Base-by-base conservation (phyloP, 2,888 invertebrate genomes). In the Drosophila maculinotata region DNA sequence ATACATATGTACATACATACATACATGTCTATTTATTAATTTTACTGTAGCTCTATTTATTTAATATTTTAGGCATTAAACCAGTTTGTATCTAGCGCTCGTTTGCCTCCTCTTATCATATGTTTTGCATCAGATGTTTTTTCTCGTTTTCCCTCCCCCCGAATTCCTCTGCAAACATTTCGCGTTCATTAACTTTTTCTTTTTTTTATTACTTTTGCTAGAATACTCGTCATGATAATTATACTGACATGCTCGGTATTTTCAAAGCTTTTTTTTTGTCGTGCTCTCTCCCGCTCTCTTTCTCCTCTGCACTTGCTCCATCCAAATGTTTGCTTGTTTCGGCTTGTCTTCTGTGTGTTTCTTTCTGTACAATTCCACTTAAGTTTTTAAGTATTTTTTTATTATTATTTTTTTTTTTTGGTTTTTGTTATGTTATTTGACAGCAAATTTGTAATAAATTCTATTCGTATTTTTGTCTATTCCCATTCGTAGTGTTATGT, bases 391-490 rank as follows among this genome's bases (percentile, higher is more conserved):
- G 59, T 38, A 47, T 67, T 49, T 31, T 35, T 54, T 44, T 49
- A n/a, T n/a, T n/a, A n/a, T n/a, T n/a, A n/a, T n/a, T n/a, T n/a
- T 58, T 54, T 69, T 15, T 57, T 59, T 14, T 35, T 47, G 2
- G 33, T 52, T 26, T 51, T 41, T 35, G 14, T 35, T 51, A 14
- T 62, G 30, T 57, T 53, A n/a, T 64, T 70, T 42, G 49, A 49
- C 65, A 68, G 53, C 62, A 60, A 80, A 84, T 76, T 35, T 80
- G 87, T 83, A 80, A 86, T 83, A 86, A 81, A 72, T 87, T 86
- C 67, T 76, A 44, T 66, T 68, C 49, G 54, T 67, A 41, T 66
- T 56, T 53, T 66, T 36, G 53, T 36, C 48, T 68, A 25, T 74
- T 36, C 20, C 48, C 65, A 64, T 86, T 67, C 78, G 60, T 67